Percentiles rank a stretch among this genome's conserved stretches.
phyloP scores from a whole-genome alignment of 2,113 vertebrate species.

The Baryphthengus martii region DNA sequence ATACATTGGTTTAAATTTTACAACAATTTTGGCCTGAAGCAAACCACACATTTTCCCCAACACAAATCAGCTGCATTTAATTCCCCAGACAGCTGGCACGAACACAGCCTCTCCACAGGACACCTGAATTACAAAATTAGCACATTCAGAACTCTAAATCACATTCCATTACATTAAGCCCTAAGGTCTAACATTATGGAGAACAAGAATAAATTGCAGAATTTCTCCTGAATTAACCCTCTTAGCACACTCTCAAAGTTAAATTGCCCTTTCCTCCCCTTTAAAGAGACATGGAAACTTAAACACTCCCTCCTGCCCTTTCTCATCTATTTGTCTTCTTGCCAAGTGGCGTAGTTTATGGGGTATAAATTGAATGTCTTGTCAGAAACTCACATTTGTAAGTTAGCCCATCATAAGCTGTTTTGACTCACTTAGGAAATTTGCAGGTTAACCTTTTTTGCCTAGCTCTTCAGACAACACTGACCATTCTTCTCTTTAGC shows the following conservation, averaged over 20 bases:
- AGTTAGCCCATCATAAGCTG: neutral
- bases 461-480: neutral
- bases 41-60: conserved; percentile 64
- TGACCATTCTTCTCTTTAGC: neutral
- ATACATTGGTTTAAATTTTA: conserved; percentile 67
- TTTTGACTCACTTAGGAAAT: neutral
- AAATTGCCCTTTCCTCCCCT: conserved; percentile 52
- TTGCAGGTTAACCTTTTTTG: neutral
- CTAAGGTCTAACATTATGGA: conserved; percentile 56
- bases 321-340: neutral
- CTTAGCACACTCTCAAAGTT: conserved; percentile 51
- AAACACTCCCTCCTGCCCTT: neutral
- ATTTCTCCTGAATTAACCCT: conserved; percentile 66
- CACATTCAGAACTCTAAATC: conserved; percentile 71
- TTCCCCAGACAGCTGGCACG: conserved; percentile 67
- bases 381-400: neutral
- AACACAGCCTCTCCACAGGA: conserved; percentile 66
- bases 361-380: neutral
- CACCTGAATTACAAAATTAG: conserved; percentile 72
- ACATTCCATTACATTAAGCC: conserved; percentile 69
- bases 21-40: conserved; percentile 62
- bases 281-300: conserved; percentile 35
- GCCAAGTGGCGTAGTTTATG: neutral
- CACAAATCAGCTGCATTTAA: conserved; percentile 70
- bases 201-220: conserved; percentile 59